Evolutionary conservation across 2,113 vertebrate genomes (phyloP).

Genomic region (Trogon melanurus): DNA sequence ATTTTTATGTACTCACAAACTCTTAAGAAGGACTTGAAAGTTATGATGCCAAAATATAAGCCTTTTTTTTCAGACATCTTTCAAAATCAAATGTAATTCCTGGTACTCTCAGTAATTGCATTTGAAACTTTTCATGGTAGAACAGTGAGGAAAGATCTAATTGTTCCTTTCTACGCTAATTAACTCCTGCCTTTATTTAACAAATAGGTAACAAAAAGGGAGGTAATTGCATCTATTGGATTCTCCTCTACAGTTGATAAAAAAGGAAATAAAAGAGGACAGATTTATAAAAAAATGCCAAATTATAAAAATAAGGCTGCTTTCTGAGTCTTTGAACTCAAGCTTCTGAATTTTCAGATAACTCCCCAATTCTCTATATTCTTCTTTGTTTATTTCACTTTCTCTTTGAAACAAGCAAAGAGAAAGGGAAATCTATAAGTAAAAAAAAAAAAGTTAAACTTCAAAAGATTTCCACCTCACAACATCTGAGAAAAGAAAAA

Average conservation of each 20-base stretch:
- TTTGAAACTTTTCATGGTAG: not conserved
- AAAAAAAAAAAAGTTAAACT: not conserved
- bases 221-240: not conserved
- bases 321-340: conserved; percentile 1
- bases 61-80: not conserved
- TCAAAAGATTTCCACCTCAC: conserved; percentile 3
- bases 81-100: not conserved
- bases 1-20: not conserved
- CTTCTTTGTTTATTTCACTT: conserved; percentile 12
- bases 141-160: not conserved
- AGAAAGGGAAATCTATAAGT: not conserved
- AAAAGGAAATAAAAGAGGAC: not conserved
- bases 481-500: not conserved
- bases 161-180: not conserved
- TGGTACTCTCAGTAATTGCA: not conserved
- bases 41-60: not conserved
- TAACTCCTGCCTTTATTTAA: not conserved
- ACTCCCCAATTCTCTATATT: not conserved
- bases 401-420: conserved; percentile 13
- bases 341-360: not conserved
- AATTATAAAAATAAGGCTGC: not conserved
- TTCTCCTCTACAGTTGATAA: not conserved
- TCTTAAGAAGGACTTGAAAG: not conserved
- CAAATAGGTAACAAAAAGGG: not conserved
- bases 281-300: not conserved